Percentiles rank a stretch among this genome's conserved stretches.
These are phyloP conservation scores for Pyrgilauda ruficollis DNA, from an alignment of 2,113 vertebrate genomes.

Conservation along the genomic window DNA sequence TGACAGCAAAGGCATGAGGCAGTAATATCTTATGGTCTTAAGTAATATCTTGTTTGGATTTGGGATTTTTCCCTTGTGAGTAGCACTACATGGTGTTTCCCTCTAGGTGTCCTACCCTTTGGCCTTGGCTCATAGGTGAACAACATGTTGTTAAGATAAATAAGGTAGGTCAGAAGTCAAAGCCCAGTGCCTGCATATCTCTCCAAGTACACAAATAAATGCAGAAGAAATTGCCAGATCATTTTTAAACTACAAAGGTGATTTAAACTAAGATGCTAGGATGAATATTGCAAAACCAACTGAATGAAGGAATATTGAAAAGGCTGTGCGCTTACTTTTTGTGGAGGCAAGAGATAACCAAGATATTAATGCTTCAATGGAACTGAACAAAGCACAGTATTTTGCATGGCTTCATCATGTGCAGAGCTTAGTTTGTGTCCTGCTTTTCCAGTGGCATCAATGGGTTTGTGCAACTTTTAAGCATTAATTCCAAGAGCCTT, in stretches of 20 bases:
- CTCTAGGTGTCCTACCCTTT: background rate
- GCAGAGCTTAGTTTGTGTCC: background rate
- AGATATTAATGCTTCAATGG: background rate
- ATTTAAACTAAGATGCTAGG: background rate
- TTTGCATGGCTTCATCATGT: background rate
- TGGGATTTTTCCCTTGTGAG: background rate
- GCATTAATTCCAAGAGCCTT: background rate
- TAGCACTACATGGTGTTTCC: background rate
- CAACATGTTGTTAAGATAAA: background rate
- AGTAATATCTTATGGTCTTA: background rate
- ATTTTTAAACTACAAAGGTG: background rate
- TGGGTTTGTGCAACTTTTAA: background rate
- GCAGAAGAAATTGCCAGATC: background rate
- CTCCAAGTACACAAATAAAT: background rate
- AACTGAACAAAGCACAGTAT: background rate
- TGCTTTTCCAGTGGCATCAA: background rate
- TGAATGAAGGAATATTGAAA: background rate
- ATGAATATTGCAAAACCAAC: background rate
- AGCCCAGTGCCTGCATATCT: background rate
- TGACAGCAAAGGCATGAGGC: background rate
- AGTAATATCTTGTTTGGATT: background rate
- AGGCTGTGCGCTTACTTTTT: background rate
- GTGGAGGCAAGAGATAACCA: background rate
- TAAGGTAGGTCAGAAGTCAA: background rate
- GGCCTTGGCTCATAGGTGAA: background rate